Evolutionary conservation across 2,888 invertebrate genomes (phyloP).

Genomic region (Dynastes hyllus): DNA sequence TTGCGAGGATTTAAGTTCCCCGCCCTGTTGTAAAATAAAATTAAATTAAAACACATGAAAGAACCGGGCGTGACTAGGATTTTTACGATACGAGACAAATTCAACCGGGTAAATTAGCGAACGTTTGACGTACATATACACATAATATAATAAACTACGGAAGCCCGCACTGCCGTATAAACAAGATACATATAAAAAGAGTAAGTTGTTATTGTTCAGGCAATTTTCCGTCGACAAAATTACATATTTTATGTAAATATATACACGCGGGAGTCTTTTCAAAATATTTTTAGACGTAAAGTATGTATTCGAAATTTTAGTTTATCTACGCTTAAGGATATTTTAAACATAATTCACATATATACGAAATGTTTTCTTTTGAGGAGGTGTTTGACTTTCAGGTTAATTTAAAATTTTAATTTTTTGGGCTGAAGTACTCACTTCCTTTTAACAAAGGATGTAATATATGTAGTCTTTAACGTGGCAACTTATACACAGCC

Average conservation of each 20-base stretch:
- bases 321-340: background rate
- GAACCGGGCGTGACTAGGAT: background rate
- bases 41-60: no score
- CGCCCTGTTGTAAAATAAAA: no score
- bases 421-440: background rate
- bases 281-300: constrained; percentile 14
- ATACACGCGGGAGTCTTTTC: background rate
- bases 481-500: no score
- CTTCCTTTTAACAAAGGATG: constrained; percentile 4
- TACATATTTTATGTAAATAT: constrained; percentile 34
- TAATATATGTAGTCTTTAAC: background rate
- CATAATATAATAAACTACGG: constrained; percentile 21
- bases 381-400: background rate
- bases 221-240: constrained; percentile 6
- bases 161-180: constrained; percentile 28
- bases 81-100: constrained; percentile 3
- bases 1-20: no score
- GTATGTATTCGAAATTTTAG: background rate
- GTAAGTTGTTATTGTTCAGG: constrained; percentile 29
- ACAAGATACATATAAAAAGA: constrained; percentile 28
- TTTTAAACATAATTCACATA: background rate
- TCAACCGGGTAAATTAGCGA: background rate
- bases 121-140: background rate
- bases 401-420: background rate
- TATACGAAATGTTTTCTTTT: background rate